Evolutionary conservation across 2,888 invertebrate species (phyloP), one percentile per base, ranked within the genome.

Genomic region (Protophormia terraenovae): DNA sequence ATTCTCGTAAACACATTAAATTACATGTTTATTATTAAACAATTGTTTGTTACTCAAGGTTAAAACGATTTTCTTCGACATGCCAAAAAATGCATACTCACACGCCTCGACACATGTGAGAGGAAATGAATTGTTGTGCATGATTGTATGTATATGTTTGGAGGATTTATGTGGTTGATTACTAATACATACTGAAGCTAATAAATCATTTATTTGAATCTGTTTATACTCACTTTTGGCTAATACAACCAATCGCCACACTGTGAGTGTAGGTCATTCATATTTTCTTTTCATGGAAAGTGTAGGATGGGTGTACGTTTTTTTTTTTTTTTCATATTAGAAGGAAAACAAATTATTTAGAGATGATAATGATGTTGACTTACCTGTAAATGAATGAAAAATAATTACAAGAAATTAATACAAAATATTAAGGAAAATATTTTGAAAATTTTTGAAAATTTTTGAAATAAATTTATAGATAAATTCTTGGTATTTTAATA

Each of bases 121-220:
- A 24, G 19, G 16, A 35, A 22, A n/a, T 10, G 35, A 10, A 60
- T 32, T n/a, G 27, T 38, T n/a, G 47, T 29, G 14, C 24, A 1
- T 10, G 16, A 16, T 12, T 3, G 24, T 14, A 2, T 24, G 14
- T 22, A 47, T 55, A 10, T 12, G n/a, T 27, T 14, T 62, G 27
- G 64, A 19, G 58, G 69, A 85, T 82, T 82, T 82, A 82, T 82
- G 69, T 71, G 64, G 47, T 71, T 75, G 78, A 82, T 75, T 82
- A 60, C 71, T 71, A 78, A 75, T 78, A 82, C 50, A n/a, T 38
- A 71, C 29, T 79, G 69, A 79, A 75, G 64, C 64, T 75, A 82
- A 85, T 85, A 85, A 82, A 79, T 85, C 82, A 85, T 79, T 82
- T 79, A 75, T 79, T 60, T 64, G 82, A 85, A 82, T 85, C 85